Percentiles rank a stretch among this genome's conserved stretches.
Conservation (phyloP, 2,113 vertebrate genomes). For the Phylloscopus whistleri region DNA sequence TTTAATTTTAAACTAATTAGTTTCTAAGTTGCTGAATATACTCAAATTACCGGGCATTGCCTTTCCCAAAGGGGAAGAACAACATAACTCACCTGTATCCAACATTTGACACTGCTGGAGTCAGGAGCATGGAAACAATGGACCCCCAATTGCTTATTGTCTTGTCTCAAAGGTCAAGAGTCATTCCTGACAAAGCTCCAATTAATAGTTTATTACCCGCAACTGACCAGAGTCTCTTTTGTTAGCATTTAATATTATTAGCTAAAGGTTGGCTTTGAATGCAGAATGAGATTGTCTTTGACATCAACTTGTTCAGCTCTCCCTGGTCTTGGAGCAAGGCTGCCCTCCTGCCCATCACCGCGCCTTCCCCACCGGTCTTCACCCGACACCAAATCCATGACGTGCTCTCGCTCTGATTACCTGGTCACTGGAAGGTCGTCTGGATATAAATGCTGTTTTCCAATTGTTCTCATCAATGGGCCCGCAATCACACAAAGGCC, state of each 20-base stretch:
- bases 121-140: constrained; percentile 77
- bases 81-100: constrained; percentile 73
- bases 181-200: constrained; percentile 79
- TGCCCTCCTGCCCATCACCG: not conserved
- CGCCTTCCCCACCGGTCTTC: not conserved
- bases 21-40: constrained; percentile 70
- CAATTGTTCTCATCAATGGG: not conserved
- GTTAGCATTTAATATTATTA: constrained; percentile 47
- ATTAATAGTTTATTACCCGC: constrained; percentile 91
- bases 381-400: constrained; percentile 1
- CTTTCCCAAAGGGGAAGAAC: constrained; percentile 65
- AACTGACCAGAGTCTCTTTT: constrained; percentile 73
- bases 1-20: constrained; percentile 90
- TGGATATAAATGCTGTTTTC: not conserved
- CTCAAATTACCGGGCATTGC: constrained; percentile 83
- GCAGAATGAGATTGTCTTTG: not conserved
- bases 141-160: constrained; percentile 78
- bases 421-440: constrained; percentile 28
- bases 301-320: not conserved
- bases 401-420: not conserved
- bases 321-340: constrained; percentile 2
- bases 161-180: constrained; percentile 74
- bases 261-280: constrained; percentile 61
- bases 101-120: constrained; percentile 83
- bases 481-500: not conserved